A percentile compares a stretch with the other conserved stretches of the same genome.
These are phyloP conservation scores for Amblyraja radiata DNA, from an alignment of 2,797 vertebrate species.

Conservation along the genomic window DNA sequence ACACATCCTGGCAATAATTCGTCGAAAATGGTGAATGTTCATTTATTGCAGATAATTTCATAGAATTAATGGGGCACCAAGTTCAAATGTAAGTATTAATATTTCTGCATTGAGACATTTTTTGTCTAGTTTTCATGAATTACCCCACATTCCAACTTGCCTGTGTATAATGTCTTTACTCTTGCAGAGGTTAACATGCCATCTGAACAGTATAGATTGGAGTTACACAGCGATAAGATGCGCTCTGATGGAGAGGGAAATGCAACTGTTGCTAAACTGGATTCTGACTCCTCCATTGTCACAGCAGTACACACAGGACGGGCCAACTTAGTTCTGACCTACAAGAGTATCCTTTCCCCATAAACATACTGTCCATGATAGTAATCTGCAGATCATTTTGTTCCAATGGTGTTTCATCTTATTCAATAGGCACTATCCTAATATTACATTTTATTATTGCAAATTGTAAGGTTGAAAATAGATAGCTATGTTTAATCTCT, in stretches of 20 bases:
- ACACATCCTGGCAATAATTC: not conserved
- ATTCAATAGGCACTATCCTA: not conserved
- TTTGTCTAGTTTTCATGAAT: not conserved
- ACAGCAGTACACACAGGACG: slow-evolving; percentile 51
- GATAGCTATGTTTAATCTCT: not conserved
- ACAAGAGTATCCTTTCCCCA: slow-evolving; percentile 50
- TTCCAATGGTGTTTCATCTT: not conserved
- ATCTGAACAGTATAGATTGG: slow-evolving; percentile 50
- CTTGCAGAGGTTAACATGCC: slow-evolving; percentile 50
- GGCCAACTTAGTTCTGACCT: slow-evolving; percentile 47
- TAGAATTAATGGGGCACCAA: not conserved
- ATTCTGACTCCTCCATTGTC: slow-evolving; percentile 46
- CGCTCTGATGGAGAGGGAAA: not conserved
- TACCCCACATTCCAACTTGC: not conserved
- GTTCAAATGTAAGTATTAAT: not conserved
- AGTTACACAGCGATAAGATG: slow-evolving; percentile 43
- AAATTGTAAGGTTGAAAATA: not conserved
- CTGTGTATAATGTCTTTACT: not conserved
- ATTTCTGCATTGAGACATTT: not conserved
- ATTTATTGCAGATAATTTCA: not conserved
- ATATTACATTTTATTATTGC: not conserved
- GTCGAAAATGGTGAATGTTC: not conserved
- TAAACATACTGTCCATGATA: not conserved
- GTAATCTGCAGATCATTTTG: not conserved
- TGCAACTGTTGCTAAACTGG: slow-evolving; percentile 47